Base-by-base conservation (phyloP, 2,888 invertebrate genomes). In the Cryptophagus acutangulus region DNA sequence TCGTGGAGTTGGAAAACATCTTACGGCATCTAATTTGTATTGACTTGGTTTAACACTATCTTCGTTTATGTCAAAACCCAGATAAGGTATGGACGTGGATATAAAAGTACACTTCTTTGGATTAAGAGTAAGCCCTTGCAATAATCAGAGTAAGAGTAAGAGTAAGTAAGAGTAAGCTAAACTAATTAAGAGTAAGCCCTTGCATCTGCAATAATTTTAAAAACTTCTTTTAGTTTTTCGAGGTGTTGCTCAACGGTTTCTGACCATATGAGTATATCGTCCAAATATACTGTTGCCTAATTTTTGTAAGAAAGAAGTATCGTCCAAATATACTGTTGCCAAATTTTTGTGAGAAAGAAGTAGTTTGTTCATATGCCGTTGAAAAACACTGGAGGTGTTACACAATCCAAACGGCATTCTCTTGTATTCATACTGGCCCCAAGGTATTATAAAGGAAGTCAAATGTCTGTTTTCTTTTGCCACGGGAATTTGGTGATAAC, bases 381-480 rank as follows among this genome's bases (percentile, higher is more conserved):
- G 61, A 46, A 64, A 67, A 9, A 58, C 57, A 16, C 51, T 49
- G 2, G 62, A 61, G 1, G 62, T 60, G 35, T 65, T 65, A 1
- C 51, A 36, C 3, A 65, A 43, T 2, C 63, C 63, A 40, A 64
- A 67, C 3, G 61, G 58, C 58, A 64, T 55, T 1, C 52, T 38
- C 2, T 52, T 30, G 34, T 55, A 62, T 48, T 66, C 58, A 36
- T 48, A 65, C 8, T 62, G 47, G 4, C 62, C 61, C 15, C 61
- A 60, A 1, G 57, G 59, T 2, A 58, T 63, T 4, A 53, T 46
- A 36, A 60, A 59, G 1, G 58, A 62, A 1, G 61, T 66, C 28
- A 58, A 59, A 2, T 42, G 37, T 10, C 52, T 53, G 12, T 55
- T 55, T 1, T 48, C 45, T 24, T 51, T 40, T 2, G 33, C 42